Percentiles rank a stretch among this genome's conserved stretches.
Evolutionary conservation across 2,113 vertebrate genomes (phyloP).

Genomic region (Muntiacus muntjak): DNA sequence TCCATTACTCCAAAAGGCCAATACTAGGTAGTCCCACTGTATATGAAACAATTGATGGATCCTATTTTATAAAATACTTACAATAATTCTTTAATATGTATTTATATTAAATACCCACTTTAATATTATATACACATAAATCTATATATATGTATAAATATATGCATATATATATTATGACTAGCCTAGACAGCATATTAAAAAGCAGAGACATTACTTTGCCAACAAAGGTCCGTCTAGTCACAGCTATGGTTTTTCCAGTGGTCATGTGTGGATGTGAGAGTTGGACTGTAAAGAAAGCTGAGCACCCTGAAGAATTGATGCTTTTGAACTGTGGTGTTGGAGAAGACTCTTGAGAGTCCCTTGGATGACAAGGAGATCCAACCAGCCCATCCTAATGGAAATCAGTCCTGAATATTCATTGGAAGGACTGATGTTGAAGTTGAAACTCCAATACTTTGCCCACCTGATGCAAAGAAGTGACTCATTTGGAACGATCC

Average conservation of each 20-base stretch:
- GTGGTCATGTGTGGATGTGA: neutral
- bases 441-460: neutral
- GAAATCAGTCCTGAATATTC: neutral
- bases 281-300: neutral
- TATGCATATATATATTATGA: neutral
- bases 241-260: neutral
- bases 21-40: neutral
- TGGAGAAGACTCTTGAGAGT: neutral
- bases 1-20: neutral
- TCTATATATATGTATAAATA: neutral
- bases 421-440: neutral
- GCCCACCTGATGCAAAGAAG: neutral
- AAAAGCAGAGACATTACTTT: neutral
- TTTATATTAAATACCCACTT: neutral
- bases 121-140: neutral
- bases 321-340: neutral
- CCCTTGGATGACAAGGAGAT: neutral
- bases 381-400: neutral
- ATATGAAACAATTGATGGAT: neutral
- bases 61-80: neutral
- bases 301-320: neutral
- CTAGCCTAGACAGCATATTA: neutral
- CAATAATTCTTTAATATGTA: neutral
- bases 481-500: neutral
- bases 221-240: neutral